Conservation (phyloP, 2,113 vertebrate genomes). For the Oreochromis aureus region DNA sequence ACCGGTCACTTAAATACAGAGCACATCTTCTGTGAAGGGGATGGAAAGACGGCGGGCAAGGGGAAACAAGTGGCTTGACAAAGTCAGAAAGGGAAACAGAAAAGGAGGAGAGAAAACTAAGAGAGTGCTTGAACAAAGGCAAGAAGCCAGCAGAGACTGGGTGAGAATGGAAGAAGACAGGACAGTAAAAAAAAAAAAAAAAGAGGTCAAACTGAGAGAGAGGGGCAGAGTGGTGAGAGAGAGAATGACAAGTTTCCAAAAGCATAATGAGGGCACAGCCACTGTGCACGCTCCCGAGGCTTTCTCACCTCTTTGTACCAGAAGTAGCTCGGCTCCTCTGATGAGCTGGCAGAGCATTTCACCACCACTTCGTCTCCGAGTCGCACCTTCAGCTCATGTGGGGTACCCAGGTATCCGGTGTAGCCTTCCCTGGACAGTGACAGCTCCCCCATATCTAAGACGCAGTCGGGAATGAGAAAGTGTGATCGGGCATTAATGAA, state of each 20-base stretch:
- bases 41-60: background rate
- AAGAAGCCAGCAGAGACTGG: background rate
- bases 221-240: background rate
- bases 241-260: slow-evolving; percentile 8
- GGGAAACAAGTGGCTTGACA: background rate
- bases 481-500: slow-evolving; percentile 9
- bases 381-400: slow-evolving; percentile 52
- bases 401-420: slow-evolving; percentile 31
- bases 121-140: slow-evolving; percentile 11
- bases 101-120: background rate
- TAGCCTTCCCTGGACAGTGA: slow-evolving; percentile 28
- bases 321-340: slow-evolving; percentile 57
- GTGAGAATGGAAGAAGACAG: background rate
- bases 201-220: background rate
- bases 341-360: slow-evolving; percentile 62
- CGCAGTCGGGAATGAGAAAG: background rate
- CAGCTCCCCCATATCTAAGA: slow-evolving; percentile 58
- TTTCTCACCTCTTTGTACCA: slow-evolving; percentile 71
- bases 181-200: background rate
- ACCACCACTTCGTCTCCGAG: slow-evolving; percentile 63
- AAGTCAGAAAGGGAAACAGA: background rate
- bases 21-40: slow-evolving; percentile 6
- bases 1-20: slow-evolving; percentile 48
- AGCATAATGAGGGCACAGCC: background rate
- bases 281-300: background rate